Percentiles rank a stretch among this genome's conserved stretches.
phyloP scores from a whole-genome alignment of 1,140 invertebrate species.

The Bradynema listronoti region DNA sequence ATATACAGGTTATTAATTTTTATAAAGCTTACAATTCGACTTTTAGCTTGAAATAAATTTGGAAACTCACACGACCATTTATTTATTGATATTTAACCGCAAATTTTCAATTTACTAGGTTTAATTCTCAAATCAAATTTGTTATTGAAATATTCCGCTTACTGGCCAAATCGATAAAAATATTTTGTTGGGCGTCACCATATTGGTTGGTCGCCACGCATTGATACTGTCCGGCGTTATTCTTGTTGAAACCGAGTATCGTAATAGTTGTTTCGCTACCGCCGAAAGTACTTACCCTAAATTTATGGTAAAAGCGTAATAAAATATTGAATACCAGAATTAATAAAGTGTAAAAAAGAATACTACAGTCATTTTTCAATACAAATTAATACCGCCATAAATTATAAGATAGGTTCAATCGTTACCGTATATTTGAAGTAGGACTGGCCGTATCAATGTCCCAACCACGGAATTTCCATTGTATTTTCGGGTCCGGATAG shows the following conservation, averaged over 20 bases:
- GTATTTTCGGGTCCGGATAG: constrained; percentile 56
- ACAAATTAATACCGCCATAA: no score
- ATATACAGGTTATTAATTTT: no score
- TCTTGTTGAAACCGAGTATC: constrained; percentile 45
- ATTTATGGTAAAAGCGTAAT: no score
- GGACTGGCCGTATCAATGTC: constrained; percentile 48
- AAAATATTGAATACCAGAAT: constrained; percentile 9
- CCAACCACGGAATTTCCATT: constrained; percentile 56
- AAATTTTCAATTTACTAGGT: constrained; percentile 1
- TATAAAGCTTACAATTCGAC: no score
- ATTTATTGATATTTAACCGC: no score
- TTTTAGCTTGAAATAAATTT: no score
- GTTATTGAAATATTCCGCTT: no score
- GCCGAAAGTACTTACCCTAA: constrained; percentile 44
- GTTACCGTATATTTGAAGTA: constrained; percentile 45
- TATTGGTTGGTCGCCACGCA: constrained; percentile 55
- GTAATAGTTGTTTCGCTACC: constrained; percentile 54
- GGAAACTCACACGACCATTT: no score
- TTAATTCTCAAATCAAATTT: no score
- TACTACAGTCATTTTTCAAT: not conserved
- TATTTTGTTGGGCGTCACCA: constrained; percentile 56
- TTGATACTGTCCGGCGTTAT: constrained; percentile 55
- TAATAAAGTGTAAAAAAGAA: no score
- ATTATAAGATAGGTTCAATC: not conserved
- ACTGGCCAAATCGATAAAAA: constrained; percentile 55